phyloP scores from a whole-genome alignment of 2,888 invertebrate species.

The Acanthosepion lycidas region DNA sequence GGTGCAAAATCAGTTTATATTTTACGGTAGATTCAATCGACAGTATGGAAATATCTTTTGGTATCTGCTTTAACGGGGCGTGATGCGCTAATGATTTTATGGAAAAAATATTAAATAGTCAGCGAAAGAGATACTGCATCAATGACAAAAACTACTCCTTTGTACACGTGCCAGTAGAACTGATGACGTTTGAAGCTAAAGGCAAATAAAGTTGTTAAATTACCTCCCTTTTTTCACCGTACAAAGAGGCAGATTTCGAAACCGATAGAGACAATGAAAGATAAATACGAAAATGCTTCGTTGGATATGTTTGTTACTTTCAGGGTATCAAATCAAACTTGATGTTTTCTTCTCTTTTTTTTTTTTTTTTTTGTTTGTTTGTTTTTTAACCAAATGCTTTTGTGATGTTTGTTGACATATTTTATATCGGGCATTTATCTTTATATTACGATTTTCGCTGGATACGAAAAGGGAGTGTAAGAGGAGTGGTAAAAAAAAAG shows the following conservation, averaged over 20 bases:
- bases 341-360: too few relatives aligned
- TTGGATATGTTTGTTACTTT: not conserved
- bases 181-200: not conserved
- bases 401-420: not conserved
- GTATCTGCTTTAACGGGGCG: not conserved
- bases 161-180: conserved; percentile 6
- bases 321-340: not conserved
- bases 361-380: not conserved
- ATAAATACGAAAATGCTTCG: not conserved
- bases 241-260: not conserved
- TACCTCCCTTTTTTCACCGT: not conserved
- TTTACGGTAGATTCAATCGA: not conserved
- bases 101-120: not conserved
- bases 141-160: not conserved
- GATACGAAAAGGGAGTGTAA: too few relatives aligned
- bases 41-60: not conserved
- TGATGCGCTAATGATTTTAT: not conserved
- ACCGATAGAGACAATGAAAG: not conserved
- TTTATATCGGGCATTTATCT: not conserved
- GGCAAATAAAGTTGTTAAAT: not conserved
- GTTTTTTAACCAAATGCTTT: not conserved
- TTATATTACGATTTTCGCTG: not conserved
- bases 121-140: not conserved
- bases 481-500: too few relatives aligned
- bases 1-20: too few relatives aligned